phyloP scores from a whole-genome alignment of 2,888 invertebrate species.

The Tipula lateralis region DNA sequence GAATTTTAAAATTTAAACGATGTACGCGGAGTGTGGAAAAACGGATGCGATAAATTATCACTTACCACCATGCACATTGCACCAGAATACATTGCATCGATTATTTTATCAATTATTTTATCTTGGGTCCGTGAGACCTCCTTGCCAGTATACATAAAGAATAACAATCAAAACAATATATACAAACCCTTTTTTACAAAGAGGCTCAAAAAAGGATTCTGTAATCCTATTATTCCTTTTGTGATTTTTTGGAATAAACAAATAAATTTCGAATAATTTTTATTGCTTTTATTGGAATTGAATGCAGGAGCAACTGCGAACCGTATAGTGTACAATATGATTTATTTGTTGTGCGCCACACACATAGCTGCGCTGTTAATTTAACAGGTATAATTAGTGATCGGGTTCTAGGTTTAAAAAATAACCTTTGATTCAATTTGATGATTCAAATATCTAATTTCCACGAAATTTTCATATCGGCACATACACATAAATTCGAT shows the following conservation, averaged over 20 bases:
- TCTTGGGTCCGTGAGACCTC: neutral
- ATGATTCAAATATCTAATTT: neutral
- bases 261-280: neutral
- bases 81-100: neutral
- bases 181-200: neutral
- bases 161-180: neutral
- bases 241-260: neutral
- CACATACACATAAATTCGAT: neutral
- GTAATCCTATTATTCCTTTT: slow-evolving; percentile 4
- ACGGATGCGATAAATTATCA: neutral
- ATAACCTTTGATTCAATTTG: neutral
- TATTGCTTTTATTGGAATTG: neutral
- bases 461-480: slow-evolving; percentile 1
- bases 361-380: neutral
- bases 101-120: neutral
- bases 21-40: neutral
- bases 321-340: neutral
- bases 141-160: neutral
- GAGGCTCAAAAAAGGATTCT: slow-evolving; percentile 11
- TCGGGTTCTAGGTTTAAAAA: neutral
- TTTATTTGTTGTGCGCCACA: neutral
- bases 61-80: neutral
- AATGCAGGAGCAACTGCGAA: neutral
- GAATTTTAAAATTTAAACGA: neutral
- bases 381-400: neutral